Conservation (phyloP, 2,797 vertebrate genomes). For the Molossus alvarezi region DNA sequence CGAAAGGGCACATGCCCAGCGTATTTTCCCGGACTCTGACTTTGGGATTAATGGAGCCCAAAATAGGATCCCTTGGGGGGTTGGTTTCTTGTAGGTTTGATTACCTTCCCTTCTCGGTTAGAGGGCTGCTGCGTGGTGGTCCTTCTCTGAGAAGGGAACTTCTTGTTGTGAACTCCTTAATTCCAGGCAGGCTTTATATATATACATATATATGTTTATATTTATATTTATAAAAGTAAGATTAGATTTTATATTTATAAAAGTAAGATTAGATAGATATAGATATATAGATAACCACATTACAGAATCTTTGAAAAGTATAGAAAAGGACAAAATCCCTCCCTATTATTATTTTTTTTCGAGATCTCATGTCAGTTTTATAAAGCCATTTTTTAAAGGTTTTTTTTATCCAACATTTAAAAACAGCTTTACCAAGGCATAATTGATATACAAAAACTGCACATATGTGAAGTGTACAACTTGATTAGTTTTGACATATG, state of each 20-base stretch:
- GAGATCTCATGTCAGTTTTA: slow-evolving; percentile 35
- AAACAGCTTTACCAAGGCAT: background rate
- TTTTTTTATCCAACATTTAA: slow-evolving; percentile 50
- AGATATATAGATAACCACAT: slow-evolving; percentile 26
- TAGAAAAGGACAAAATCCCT: slow-evolving; percentile 26
- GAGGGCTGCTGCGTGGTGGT: slow-evolving; percentile 30
- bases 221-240: slow-evolving; percentile 71
- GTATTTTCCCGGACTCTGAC: slow-evolving; percentile 4
- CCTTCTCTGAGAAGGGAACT: slow-evolving; percentile 50
- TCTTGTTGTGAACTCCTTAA: slow-evolving; percentile 53
- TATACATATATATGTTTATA: slow-evolving; percentile 51
- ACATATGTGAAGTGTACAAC: background rate
- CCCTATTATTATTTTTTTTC: background rate
- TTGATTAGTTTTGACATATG: background rate
- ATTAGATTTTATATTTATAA: slow-evolving; percentile 65
- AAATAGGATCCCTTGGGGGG: slow-evolving; percentile 42
- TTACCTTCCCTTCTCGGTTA: background rate
- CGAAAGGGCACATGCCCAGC: background rate
- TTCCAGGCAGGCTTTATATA: slow-evolving; percentile 63
- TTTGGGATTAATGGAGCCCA: slow-evolving; percentile 46
- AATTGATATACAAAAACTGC: background rate
- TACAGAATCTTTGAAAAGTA: slow-evolving; percentile 71
- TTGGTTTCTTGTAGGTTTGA: slow-evolving; percentile 35
- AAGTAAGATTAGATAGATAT: background rate
- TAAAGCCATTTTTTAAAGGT: background rate